A percentile compares a stretch with the other conserved stretches of the same genome.
Evolutionary conservation across 2,797 vertebrate species (phyloP).

Genomic region (Melopsittacus undulatus): DNA sequence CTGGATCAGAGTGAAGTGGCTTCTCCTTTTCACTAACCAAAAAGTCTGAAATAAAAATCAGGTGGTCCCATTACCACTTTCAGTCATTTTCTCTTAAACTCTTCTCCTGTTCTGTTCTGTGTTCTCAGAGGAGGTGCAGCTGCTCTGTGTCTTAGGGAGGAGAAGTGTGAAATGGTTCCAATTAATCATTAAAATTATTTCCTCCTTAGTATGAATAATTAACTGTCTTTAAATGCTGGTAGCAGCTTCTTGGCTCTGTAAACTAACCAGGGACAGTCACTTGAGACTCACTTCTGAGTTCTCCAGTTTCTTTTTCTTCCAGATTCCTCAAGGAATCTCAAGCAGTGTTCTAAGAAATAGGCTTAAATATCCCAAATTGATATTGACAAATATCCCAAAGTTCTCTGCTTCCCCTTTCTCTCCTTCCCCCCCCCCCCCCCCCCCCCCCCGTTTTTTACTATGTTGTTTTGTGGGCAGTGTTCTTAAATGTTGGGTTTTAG

Average conservation of each 20-base stretch:
- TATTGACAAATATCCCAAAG: too few relatives aligned
- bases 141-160: neutral
- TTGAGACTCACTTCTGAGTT: neutral
- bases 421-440: rapidly evolving
- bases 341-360: neutral
- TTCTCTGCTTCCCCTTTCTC: neutral
- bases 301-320: neutral
- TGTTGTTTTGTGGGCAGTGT: neutral
- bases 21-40: neutral
- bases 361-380: neutral
- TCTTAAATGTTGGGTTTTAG: neutral
- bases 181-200: neutral
- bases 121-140: neutral
- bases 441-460: neutral
- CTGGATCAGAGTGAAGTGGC: neutral
- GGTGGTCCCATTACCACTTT: neutral
- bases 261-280: neutral
- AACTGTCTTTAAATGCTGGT: neutral
- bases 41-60: neutral
- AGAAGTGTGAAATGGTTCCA: neutral
- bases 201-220: neutral
- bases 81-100: neutral
- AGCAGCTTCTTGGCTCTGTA: neutral
- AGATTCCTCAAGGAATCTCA: neutral
- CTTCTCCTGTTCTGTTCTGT: neutral